These are phyloP conservation scores for Caenorhabditis latens DNA, from an alignment of 1,140 invertebrate species.

Conservation along the genomic window DNA sequence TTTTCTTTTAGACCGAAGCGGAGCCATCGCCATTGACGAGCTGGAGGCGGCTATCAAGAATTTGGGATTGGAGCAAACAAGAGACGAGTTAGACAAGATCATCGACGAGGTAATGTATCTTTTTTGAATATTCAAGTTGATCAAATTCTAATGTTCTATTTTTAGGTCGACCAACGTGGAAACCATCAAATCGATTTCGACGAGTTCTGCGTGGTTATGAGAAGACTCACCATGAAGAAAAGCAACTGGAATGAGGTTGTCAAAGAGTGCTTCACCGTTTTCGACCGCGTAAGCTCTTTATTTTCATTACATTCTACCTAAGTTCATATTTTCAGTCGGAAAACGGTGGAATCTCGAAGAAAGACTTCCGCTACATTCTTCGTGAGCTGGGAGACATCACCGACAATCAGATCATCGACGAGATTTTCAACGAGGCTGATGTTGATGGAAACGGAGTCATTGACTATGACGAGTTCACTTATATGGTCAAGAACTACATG, in stretches of 20 bases:
- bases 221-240: conserved; percentile 75
- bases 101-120: conserved; percentile 64
- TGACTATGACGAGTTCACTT: conserved; percentile 69
- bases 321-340: conserved; percentile 71
- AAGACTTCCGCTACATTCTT: conserved; percentile 76
- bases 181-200: conserved; percentile 77
- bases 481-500: conserved; percentile 67
- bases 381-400: conserved; percentile 76
- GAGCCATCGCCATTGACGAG: conserved; percentile 76
- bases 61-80: conserved; percentile 71
- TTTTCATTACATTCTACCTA: conserved; percentile 44
- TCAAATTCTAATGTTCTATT: neutral
- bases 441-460: conserved; percentile 68
- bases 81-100: conserved; percentile 66
- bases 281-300: conserved; percentile 71
- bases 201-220: conserved; percentile 74
- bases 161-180: conserved; percentile 72
- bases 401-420: conserved; percentile 72
- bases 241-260: conserved; percentile 76
- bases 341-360: conserved; percentile 71
- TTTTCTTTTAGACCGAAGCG: conserved; percentile 71
- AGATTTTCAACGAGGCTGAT: conserved; percentile 70
- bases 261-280: conserved; percentile 76
- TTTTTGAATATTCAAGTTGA: neutral
- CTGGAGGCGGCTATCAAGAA: conserved; percentile 76